Percentiles rank a stretch among this genome's conserved stretches.
Conservation (phyloP, 2,797 vertebrate genomes). For the Austrolebias charrua region DNA sequence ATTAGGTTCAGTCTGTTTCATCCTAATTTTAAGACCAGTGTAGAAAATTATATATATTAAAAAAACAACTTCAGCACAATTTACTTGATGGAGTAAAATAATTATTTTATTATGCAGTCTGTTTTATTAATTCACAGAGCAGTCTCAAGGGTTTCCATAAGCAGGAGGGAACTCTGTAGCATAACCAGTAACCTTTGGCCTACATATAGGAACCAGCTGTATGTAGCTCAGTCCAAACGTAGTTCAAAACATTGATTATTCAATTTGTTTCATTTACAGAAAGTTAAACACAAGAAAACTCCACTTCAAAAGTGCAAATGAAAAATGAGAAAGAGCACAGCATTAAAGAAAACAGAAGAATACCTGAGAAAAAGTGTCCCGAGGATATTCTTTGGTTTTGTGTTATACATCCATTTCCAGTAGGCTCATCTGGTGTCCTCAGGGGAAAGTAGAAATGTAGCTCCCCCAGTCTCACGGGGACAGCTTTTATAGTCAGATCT, state of each 20-base stretch:
- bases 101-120: not conserved
- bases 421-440: slow-evolving; percentile 40
- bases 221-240: slow-evolving; percentile 20
- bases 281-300: not conserved
- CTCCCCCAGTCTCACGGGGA: slow-evolving; percentile 34
- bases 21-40: not conserved
- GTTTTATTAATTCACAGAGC: slow-evolving; percentile 20
- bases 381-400: slow-evolving; percentile 37
- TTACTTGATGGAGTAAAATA: no score
- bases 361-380: slow-evolving; percentile 62
- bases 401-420: slow-evolving; percentile 49
- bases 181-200: slow-evolving; percentile 77
- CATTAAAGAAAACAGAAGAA: slow-evolving; percentile 28
- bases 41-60: not conserved
- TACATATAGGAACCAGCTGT: slow-evolving; percentile 63
- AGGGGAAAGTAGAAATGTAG: slow-evolving; percentile 24
- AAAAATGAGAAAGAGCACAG: slow-evolving; percentile 2
- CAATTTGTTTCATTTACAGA: not conserved
- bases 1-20: not conserved
- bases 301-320: slow-evolving; percentile 5
- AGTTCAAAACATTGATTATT: not conserved
- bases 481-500: slow-evolving; percentile 33
- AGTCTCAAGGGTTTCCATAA: slow-evolving; percentile 31
- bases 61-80: not conserved
- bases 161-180: slow-evolving; percentile 53